Conservation (phyloP, 2,888 invertebrate species). For the Halocaridina rubra region DNA sequence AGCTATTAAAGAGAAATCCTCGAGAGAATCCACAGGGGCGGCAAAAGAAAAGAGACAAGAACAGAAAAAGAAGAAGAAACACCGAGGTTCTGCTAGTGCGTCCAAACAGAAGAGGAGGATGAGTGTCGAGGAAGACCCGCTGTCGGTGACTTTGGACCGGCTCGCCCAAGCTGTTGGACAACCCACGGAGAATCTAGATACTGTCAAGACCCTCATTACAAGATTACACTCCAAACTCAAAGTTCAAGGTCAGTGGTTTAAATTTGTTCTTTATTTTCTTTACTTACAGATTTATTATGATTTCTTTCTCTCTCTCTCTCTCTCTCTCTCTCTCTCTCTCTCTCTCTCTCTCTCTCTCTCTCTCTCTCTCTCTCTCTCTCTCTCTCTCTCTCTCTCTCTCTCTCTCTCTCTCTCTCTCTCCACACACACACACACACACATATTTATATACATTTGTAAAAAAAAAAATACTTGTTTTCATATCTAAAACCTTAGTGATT, state of each 20-base stretch:
- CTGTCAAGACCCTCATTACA: constrained; percentile 15
- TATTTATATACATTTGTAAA: too few species aligned
- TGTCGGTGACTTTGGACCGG: constrained; percentile 20
- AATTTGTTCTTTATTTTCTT: too few species aligned
- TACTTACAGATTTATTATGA: neutral
- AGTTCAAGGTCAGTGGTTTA: constrained; percentile 42
- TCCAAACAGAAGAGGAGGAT: neutral
- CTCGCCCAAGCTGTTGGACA: constrained; percentile 5
- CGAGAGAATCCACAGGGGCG: too few species aligned
- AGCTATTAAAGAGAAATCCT: too few species aligned
- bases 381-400: neutral
- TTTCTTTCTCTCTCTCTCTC: neutral
- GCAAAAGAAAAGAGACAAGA: neutral
- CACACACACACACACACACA: too few species aligned
- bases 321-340: neutral
- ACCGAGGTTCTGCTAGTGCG: too few species aligned
- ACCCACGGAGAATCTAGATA: constrained; percentile 27
- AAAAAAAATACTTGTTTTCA: too few species aligned
- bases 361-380: neutral
- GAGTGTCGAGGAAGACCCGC: constrained; percentile 12
- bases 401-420: neutral
- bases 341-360: neutral
- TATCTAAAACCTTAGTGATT: too few species aligned
- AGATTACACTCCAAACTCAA: constrained; percentile 28
- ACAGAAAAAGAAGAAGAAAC: neutral